phyloP scores from a whole-genome alignment of 2,888 invertebrate species.

The Mimachlamys varia region DNA sequence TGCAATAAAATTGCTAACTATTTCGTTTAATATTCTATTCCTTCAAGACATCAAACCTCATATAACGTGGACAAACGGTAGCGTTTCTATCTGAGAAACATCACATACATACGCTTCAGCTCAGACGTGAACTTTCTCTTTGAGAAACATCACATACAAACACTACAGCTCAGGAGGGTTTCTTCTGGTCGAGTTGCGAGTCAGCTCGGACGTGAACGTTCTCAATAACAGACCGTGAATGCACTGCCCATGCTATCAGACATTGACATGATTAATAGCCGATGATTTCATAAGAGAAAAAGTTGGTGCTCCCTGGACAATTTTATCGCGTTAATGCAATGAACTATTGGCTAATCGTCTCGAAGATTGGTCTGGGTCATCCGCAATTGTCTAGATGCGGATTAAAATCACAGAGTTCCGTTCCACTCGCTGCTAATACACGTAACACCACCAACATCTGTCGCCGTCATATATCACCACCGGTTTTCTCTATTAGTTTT shows the following conservation, averaged over 20 bases:
- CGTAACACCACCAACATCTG: neutral
- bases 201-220: no score
- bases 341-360: slow-evolving; percentile 3
- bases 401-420: neutral
- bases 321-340: neutral
- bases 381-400: neutral
- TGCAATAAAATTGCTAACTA: no score
- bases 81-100: no score
- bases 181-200: no score
- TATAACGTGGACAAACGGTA: no score
- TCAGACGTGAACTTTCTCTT: no score
- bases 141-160: no score
- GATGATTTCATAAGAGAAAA: neutral
- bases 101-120: no score
- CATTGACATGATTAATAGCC: neutral
- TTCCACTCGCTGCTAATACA: slow-evolving; percentile 10
- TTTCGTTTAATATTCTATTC: no score
- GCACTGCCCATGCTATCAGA: neutral
- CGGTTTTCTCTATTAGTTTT: neutral
- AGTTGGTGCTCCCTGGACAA: neutral
- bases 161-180: no score
- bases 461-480: neutral
- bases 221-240: neutral
- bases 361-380: neutral
- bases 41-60: no score